Evolutionary conservation across 2,888 invertebrate species (phyloP).

Genomic region (Seira musarum): DNA sequence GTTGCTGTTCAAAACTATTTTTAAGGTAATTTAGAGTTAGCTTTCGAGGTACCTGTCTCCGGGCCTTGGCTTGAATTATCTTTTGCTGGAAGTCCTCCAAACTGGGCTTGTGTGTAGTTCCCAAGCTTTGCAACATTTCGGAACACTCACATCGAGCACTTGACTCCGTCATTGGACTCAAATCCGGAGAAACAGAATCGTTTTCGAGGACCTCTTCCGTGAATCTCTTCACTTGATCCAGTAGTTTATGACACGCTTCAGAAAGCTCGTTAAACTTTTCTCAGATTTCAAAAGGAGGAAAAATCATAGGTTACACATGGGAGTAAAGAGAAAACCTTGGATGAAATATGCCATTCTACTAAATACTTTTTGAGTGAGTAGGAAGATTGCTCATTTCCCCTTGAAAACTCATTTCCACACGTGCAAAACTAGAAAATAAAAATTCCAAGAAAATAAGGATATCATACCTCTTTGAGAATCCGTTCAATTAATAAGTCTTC

Average conservation of each 20-base stretch:
- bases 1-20: too few species aligned
- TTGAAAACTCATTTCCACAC: too few species aligned
- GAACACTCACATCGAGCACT: constrained; percentile 47
- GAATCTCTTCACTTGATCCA: constrained; percentile 35
- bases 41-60: constrained; percentile 37
- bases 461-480: constrained; percentile 58
- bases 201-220: constrained; percentile 23
- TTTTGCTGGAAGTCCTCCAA: constrained; percentile 41
- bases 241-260: constrained; percentile 25
- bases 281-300: not conserved
- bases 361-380: too few species aligned
- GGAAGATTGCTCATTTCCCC: too few species aligned
- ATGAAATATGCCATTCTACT: too few species aligned
- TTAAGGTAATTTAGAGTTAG: too few species aligned
- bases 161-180: constrained; percentile 35
- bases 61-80: constrained; percentile 48
- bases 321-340: too few species aligned
- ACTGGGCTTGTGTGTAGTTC: constrained; percentile 26
- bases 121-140: constrained; percentile 28
- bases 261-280: constrained; percentile 38
- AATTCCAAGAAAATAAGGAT: not conserved
- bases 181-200: constrained; percentile 9
- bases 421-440: not conserved
- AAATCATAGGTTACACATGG: too few species aligned
- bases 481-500: constrained; percentile 62